Conservation (phyloP, 2,888 invertebrate genomes). For the Dysmachus trigonus region DNA sequence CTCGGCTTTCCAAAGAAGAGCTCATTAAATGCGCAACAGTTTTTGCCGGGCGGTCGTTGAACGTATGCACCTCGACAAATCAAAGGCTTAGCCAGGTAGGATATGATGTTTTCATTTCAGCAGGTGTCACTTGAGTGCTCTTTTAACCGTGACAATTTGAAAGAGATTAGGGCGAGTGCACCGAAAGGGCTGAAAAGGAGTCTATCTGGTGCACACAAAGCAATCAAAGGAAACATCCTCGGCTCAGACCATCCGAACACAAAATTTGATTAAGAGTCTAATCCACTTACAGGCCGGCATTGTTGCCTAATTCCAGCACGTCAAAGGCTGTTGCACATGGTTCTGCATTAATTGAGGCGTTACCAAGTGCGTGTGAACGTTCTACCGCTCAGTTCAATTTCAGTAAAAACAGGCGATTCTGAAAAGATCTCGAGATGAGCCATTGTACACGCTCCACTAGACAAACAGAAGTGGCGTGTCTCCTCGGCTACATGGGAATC, state of each 20-base stretch:
- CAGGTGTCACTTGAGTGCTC: constrained; percentile 50
- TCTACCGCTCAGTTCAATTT: background rate
- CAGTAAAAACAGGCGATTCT: constrained; percentile 15
- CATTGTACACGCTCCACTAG: constrained; percentile 45
- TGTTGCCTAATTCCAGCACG: constrained; percentile 47
- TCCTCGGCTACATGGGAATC: constrained; percentile 44
- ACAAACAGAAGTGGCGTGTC: constrained; percentile 39
- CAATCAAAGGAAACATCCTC: constrained; percentile 42
- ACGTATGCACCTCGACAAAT: background rate
- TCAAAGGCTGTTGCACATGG: constrained; percentile 46
- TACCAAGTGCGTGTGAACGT: constrained; percentile 45
- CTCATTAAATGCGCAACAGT: constrained; percentile 39
- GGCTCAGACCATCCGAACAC: constrained; percentile 35
- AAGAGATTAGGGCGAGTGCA: constrained; percentile 48
- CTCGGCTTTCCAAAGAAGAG: background rate
- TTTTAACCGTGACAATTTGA: constrained; percentile 48
- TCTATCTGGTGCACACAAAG: constrained; percentile 27
- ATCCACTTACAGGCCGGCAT: constrained; percentile 47
- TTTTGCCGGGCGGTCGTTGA: background rate
- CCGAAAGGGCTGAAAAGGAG: constrained; percentile 44
- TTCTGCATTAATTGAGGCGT: constrained; percentile 48
- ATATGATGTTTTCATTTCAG: constrained; percentile 44
- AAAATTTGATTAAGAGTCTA: constrained; percentile 47
- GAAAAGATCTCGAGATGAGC: constrained; percentile 7
- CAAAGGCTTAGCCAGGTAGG: constrained; percentile 2